Conservation (phyloP, 2,888 invertebrate species). For the Lasioglossum morio region DNA sequence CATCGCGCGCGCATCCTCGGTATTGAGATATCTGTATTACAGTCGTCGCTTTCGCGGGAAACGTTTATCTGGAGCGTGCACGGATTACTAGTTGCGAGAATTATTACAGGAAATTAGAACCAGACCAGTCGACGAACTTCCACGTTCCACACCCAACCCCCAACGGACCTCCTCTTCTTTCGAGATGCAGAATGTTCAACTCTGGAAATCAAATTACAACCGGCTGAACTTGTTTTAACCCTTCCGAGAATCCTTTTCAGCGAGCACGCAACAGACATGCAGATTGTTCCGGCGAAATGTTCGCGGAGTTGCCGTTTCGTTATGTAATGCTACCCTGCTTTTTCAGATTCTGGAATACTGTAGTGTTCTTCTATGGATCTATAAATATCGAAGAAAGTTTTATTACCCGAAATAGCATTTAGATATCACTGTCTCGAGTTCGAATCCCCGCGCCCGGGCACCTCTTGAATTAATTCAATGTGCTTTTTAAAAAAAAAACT, state of each 20-base stretch:
- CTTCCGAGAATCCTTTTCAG: neutral
- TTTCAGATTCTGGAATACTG: neutral
- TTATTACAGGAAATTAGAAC: constrained; percentile 46
- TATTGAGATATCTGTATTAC: constrained; percentile 50
- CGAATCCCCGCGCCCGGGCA: no score
- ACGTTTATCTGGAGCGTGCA: constrained; percentile 43
- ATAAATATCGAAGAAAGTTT: neutral
- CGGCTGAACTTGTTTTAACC: neutral
- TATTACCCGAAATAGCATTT: neutral
- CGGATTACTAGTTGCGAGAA: constrained; percentile 45
- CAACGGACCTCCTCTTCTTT: neutral
- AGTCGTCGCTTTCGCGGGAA: constrained; percentile 44
- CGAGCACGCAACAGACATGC: neutral
- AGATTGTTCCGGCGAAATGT: neutral
- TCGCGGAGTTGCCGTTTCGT: neutral
- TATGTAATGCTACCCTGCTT: neutral
- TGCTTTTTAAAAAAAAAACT: no score
- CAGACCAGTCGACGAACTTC: constrained; percentile 8
- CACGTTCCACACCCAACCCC: neutral
- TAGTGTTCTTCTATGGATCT: no score
- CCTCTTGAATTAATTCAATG: no score
- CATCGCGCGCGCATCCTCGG: constrained; percentile 40
- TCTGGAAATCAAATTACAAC: constrained; percentile 4
- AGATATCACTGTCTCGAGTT: neutral
- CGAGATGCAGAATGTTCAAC: neutral